phyloP scores from a whole-genome alignment of 2,113 vertebrate species.

The Peromyscus maniculatus region DNA sequence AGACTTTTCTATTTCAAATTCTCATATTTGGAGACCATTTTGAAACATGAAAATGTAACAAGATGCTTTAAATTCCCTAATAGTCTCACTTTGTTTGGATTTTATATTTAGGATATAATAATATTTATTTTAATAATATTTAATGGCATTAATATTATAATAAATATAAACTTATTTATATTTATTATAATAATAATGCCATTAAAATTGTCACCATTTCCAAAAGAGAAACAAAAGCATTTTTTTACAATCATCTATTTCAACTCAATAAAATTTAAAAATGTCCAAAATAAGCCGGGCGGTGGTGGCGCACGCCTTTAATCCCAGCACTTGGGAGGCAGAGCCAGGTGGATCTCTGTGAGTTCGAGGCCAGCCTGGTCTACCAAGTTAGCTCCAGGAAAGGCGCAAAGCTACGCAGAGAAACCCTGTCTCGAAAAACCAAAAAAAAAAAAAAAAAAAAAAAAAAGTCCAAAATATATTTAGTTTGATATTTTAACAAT shows the following conservation, averaged over 20 bases:
- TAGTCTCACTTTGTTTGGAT: conserved; percentile 4
- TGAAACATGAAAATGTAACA: not conserved
- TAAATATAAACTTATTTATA: too few species aligned
- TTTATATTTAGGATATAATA: not conserved
- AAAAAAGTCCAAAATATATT: not conserved
- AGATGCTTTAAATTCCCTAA: conserved; percentile 1
- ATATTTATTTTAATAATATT: too few species aligned
- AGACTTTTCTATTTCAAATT: not conserved
- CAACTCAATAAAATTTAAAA: not conserved
- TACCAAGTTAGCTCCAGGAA: too few species aligned
- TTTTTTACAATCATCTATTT: not conserved
- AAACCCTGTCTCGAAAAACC: too few species aligned
- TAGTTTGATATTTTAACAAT: conserved; percentile 9
- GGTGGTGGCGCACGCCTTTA: too few species aligned
- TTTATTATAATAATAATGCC: not conserved
- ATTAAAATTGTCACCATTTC: conserved; percentile 6
- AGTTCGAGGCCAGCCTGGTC: too few species aligned
- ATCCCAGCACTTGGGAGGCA: too few species aligned
- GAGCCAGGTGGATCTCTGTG: too few species aligned
- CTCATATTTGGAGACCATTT: not conserved
- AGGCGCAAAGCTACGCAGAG: too few species aligned
- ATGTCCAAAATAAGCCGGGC: not conserved
- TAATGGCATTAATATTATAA: not conserved
- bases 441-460: too few species aligned
- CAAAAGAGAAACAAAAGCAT: not conserved